These are phyloP conservation scores for Lota lota DNA, from an alignment of 2,113 vertebrate genomes.

Conservation along the genomic window DNA sequence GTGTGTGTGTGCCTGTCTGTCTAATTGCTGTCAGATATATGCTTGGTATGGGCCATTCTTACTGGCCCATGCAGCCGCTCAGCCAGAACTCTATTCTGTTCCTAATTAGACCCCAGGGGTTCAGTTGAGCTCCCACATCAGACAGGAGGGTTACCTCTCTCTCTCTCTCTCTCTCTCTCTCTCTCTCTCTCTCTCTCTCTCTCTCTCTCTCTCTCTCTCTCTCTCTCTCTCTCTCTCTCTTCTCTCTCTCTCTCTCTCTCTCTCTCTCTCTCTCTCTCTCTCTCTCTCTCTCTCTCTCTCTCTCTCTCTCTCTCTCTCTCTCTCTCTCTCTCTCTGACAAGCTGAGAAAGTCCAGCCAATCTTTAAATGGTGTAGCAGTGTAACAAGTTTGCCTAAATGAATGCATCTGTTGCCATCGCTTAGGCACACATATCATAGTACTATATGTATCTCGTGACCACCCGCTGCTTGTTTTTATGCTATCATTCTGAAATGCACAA, in stretches of 20 bases:
- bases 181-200: too few species aligned
- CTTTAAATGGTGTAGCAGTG: too few species aligned
- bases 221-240: slow-evolving; percentile 31
- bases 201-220: too few species aligned
- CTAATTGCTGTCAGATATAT: slow-evolving; percentile 56
- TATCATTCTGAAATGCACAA: too few species aligned
- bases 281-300: slow-evolving; percentile 33
- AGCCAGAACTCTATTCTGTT: slow-evolving; percentile 42
- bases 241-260: too few species aligned
- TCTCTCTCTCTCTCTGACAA: slow-evolving; percentile 18
- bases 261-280: slow-evolving; percentile 20
- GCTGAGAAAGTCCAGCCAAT: too few species aligned
- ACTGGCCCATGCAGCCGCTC: slow-evolving; percentile 55
- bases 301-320: slow-evolving; percentile 33
- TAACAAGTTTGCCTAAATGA: too few species aligned
- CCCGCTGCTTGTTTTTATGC: too few species aligned
- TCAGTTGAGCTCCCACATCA: slow-evolving; percentile 47
- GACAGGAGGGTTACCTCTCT: slow-evolving; percentile 34
- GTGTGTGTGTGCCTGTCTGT: slow-evolving; percentile 36
- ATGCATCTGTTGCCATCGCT: too few species aligned
- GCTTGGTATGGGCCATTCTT: slow-evolving; percentile 38
- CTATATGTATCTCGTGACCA: too few species aligned
- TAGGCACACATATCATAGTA: too few species aligned
- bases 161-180: too few species aligned
- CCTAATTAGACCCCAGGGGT: slow-evolving; percentile 67